Base-by-base conservation (phyloP, 2,113 vertebrate genomes). In the Gorsachius goisagi region DNA sequence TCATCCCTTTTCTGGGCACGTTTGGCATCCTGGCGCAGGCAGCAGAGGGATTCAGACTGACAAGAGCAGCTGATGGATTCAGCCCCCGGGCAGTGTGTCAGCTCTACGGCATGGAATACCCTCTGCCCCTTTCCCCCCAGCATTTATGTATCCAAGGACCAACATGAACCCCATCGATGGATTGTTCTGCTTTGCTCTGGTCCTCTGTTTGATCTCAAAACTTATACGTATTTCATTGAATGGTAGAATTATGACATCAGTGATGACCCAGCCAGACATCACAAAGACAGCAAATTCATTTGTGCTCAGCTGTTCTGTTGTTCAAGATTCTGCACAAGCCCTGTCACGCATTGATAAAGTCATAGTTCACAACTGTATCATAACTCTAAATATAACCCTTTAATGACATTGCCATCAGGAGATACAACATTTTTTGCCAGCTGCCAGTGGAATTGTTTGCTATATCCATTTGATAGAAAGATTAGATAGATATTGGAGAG, bases 1-100 rank as follows among this genome's bases (percentile, higher is more conserved):
- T 0, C 37, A 8, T 64, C 56, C 33, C 26, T 84, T 75, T 68
- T 50, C n/a, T 2, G 0, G 66, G 39, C 35, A 56, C 3, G 0
- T 55, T 74, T 2, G 0, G 17, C 4, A 5, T 47, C 20, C 23
- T 2, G 2, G 56, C 1, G 1, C 63, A 63, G 50, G 17, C 49
- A 90, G 45, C 7, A 10, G 39, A 80, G 23, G 45, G 35, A 53
- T 82, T 59, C 20, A 49, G 59, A 20, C 67, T 75, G 47, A 87
- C 4, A 13, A 45, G 22, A 56, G 37, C 35, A 35, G 30, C 19
- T 67, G 80, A 59, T 59, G 50, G 64, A 75, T 89, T 77, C 75
- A 73, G 32, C 20, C 28, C 19, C 35, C 1, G 1, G 14, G 32
- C 60, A 87, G 20, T 18, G 33, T 8, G 20, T 5, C 2, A 69